A percentile compares a stretch with the other conserved stretches of the same genome.
Evolutionary conservation across 2,797 vertebrate genomes (phyloP).

Genomic region (Sphenopsis melanotis): DNA sequence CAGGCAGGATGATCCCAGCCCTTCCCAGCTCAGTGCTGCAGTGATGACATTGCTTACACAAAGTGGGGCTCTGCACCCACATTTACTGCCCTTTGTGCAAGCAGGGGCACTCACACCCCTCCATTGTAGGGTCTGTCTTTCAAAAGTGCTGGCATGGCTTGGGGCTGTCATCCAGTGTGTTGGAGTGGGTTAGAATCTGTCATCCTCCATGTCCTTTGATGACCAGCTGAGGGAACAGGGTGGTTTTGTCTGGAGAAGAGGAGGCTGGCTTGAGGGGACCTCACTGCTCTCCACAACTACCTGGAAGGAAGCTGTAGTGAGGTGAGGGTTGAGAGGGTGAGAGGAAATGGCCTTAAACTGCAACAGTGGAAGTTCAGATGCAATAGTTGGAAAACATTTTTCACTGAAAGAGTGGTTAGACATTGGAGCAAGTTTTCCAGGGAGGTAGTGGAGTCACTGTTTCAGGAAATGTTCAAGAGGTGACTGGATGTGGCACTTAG

Average conservation of each 20-base stretch:
- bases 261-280: neutral
- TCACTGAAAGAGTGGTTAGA: neutral
- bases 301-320: neutral
- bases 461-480: neutral
- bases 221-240: neutral
- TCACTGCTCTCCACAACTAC: neutral
- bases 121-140: neutral
- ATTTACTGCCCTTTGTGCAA: neutral
- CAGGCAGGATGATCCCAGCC: neutral
- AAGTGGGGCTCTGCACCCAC: neutral
- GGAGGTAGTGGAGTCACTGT: neutral
- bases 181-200: neutral
- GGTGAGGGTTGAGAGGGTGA: neutral
- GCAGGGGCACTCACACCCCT: neutral
- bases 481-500: neutral
- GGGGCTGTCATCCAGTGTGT: neutral
- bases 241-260: neutral
- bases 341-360: neutral
- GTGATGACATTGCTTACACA: neutral
- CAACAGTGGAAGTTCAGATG: neutral
- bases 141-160: neutral
- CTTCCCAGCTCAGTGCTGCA: neutral
- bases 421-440: neutral
- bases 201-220: neutral
- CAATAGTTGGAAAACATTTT: neutral